These are phyloP conservation scores for Apotomis capreana DNA, from an alignment of 2,888 invertebrate species.

Conservation along the genomic window DNA sequence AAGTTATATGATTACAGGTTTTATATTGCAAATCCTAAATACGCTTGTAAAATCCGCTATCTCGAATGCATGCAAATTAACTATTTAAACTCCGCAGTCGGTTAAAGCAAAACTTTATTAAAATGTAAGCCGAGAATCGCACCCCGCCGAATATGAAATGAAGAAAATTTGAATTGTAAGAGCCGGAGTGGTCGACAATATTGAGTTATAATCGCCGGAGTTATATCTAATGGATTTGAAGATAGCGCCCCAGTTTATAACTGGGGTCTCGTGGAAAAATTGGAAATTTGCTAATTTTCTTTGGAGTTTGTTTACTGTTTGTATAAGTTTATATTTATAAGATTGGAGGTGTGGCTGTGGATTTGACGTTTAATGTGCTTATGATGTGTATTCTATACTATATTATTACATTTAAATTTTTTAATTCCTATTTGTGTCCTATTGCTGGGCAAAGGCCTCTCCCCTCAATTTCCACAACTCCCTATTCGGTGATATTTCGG, in stretches of 20 bases:
- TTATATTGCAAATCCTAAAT: no score
- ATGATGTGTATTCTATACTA: no score
- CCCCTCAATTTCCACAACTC: no score
- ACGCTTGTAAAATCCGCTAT: no score
- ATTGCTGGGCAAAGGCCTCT: no score
- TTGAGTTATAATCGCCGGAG: slow-evolving; percentile 68
- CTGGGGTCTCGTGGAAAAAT: slow-evolving; percentile 30
- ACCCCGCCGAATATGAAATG: slow-evolving; percentile 50
- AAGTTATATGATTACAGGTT: no score
- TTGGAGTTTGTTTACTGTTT: slow-evolving; percentile 16
- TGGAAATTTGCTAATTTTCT: slow-evolving; percentile 4
- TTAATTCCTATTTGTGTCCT: no score
- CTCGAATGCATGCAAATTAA: background rate
- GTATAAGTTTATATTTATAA: no score
- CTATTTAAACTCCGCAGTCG: background rate
- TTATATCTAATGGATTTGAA: slow-evolving; percentile 69
- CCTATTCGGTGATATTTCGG: no score
- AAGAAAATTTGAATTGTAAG: slow-evolving; percentile 54
- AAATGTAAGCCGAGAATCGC: slow-evolving; percentile 9
- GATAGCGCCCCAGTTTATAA: slow-evolving; percentile 57
- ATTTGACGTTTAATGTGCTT: no score
- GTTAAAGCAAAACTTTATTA: slow-evolving; percentile 17
- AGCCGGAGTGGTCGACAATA: slow-evolving; percentile 59
- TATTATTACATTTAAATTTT: no score
- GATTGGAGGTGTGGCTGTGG: no score